Conservation (phyloP, 2,888 invertebrate genomes). For the Amiota communis region DNA sequence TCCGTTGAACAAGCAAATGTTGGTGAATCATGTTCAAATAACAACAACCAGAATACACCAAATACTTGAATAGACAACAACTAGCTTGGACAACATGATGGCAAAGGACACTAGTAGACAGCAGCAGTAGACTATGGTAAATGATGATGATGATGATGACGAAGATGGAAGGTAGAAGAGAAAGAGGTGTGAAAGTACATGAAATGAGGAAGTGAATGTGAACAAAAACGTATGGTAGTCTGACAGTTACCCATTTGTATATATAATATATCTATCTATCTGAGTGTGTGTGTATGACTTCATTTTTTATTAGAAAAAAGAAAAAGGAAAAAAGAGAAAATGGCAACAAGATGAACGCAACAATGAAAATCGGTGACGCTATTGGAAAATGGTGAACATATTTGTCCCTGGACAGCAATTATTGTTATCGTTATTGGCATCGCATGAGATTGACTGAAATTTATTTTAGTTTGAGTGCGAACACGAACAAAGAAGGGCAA, state of each 20-base stretch:
- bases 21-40: slow-evolving; percentile 64
- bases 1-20: slow-evolving; percentile 65
- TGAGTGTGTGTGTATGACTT: slow-evolving; percentile 31
- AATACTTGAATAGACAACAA: slow-evolving; percentile 17
- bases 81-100: slow-evolving; percentile 9
- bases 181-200: no score
- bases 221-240: no score
- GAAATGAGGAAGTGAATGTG: no score
- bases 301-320: slow-evolving; percentile 64
- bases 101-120: no score
- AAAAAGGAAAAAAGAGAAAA: background rate
- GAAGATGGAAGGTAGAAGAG: no score
- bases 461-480: slow-evolving; percentile 62
- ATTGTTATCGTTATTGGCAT: slow-evolving; percentile 68
- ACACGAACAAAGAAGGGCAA: slow-evolving; percentile 24
- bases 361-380: slow-evolving; percentile 49
- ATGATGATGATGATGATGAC: slow-evolving; percentile 45
- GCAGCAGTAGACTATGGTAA: no score
- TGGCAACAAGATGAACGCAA: background rate
- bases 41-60: slow-evolving; percentile 21
- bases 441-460: slow-evolving; percentile 63
- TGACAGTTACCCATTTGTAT: no score
- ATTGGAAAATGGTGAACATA: slow-evolving; percentile 67
- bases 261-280: no score
- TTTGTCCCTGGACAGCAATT: slow-evolving; percentile 67